These are phyloP conservation scores for Acromyrmex charruanus DNA, from an alignment of 1,140 invertebrate genomes.

Conservation along the genomic window DNA sequence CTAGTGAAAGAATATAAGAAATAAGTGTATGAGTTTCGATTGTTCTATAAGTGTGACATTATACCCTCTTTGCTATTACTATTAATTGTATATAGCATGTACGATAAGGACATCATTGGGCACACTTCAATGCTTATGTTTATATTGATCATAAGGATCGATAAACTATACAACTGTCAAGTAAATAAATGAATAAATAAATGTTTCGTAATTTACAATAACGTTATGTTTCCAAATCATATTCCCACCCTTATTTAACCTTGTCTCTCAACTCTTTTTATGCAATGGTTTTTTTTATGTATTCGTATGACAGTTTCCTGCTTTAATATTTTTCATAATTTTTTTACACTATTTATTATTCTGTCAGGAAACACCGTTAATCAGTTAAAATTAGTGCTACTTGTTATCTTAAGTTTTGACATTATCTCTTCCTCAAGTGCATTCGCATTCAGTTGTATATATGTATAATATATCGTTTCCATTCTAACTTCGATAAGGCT, in stretches of 20 bases:
- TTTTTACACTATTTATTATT: slow-evolving; percentile 57
- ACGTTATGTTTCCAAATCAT: slow-evolving; percentile 67
- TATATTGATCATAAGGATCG: slow-evolving; percentile 81
- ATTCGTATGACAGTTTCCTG: not conserved
- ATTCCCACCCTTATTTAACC: not conserved
- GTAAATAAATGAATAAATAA: slow-evolving; percentile 82
- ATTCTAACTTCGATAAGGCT: slow-evolving; percentile 16
- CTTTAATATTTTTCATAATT: slow-evolving; percentile 33
- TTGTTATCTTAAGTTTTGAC: slow-evolving; percentile 70
- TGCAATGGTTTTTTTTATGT: not conserved
- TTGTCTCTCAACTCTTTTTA: not conserved
- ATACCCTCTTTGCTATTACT: slow-evolving; percentile 69
- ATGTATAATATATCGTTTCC: slow-evolving; percentile 16
- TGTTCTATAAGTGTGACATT: slow-evolving; percentile 74
- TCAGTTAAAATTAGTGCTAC: slow-evolving; percentile 40
- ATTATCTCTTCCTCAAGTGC: slow-evolving; percentile 66
- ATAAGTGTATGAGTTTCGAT: slow-evolving; percentile 65
- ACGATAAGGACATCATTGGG: slow-evolving; percentile 74
- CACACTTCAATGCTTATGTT: slow-evolving; percentile 81
- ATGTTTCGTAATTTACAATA: slow-evolving; percentile 82
- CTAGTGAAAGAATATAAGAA: slow-evolving; percentile 59
- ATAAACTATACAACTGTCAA: slow-evolving; percentile 80
- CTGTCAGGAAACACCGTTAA: slow-evolving; percentile 65
- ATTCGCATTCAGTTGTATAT: slow-evolving; percentile 25
- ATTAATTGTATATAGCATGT: slow-evolving; percentile 78